Conservation (phyloP, 2,888 invertebrate genomes). For the Noctua comes region DNA sequence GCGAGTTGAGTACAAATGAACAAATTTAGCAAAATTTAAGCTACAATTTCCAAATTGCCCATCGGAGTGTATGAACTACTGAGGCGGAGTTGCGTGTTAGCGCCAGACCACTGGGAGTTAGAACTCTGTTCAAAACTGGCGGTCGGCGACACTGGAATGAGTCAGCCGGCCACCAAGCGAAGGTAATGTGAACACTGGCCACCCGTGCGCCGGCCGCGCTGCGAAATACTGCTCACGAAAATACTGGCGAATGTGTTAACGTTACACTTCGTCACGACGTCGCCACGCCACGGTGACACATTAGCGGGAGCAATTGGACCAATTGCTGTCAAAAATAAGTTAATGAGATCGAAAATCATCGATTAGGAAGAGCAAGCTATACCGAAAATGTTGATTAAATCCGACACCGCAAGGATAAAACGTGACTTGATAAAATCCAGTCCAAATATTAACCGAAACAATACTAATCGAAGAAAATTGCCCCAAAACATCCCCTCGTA, state of each 20-base stretch:
- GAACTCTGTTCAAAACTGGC: constrained; percentile 79
- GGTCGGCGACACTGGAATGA: constrained; percentile 78
- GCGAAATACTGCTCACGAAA: constrained; percentile 72
- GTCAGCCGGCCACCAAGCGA: constrained; percentile 78
- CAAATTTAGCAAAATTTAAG: constrained; percentile 74
- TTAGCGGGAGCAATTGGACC: constrained; percentile 17
- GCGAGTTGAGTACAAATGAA: constrained; percentile 65
- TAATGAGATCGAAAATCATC: not conserved
- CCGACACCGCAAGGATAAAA: constrained; percentile 34
- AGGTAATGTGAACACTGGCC: constrained; percentile 79
- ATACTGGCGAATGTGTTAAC: constrained; percentile 64
- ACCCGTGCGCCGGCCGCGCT: constrained; percentile 71
- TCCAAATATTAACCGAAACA: constrained; percentile 64
- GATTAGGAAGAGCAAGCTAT: constrained; percentile 7
- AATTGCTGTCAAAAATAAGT: constrained; percentile 14
- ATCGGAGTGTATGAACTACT: constrained; percentile 83
- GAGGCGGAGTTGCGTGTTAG: constrained; percentile 86
- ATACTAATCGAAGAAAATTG: constrained; percentile 70
- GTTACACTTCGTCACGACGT: constrained; percentile 56
- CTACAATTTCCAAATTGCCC: constrained; percentile 82
- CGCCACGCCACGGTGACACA: constrained; percentile 45
- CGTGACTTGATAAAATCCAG: constrained; percentile 53
- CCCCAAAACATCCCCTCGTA: constrained; percentile 71
- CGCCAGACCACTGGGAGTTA: constrained; percentile 80
- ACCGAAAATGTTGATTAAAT: constrained; percentile 34